Evolutionary conservation across 2,113 vertebrate species (phyloP), one percentile per base, ranked within the genome.

Genomic region (Sinocyclocheilus anophthalmus): DNA sequence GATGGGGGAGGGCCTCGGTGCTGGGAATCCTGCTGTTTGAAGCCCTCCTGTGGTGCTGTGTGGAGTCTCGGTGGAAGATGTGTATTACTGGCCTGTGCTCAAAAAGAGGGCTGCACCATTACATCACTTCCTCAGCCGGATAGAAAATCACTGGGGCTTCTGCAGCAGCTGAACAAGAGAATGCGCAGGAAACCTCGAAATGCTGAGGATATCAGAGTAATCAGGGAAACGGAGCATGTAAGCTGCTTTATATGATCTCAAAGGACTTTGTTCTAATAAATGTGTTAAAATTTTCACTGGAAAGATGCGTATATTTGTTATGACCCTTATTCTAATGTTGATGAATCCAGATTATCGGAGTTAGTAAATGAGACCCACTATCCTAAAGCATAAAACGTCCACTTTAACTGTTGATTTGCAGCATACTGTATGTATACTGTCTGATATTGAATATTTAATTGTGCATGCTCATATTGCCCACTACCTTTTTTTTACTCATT

Each of bases 11-110:
- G 93, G 4, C 88, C 91, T 0, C 93, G 89, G 0, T 96, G 95
- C 57, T 95, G 94, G 94, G 92, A 95, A 89, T 87, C 88, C 2
- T 96, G 95, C 90, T 96, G 95, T 89, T 14, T 94, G 89, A 87
- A 90, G 37, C 94, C 94, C 1, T 90, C 86, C 53, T 96, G 95
- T 84, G 77, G 61, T 0, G 95, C 94, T 0, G 93, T 94, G 61
- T 96, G 95, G 95, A 95, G 93, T 91, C 87, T 94, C 0, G 94
- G 93, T 0, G 94, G 94, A 2, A 92, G 83, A 81, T 96, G 95
- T 3, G 93, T 95, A 33, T 92, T 94, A 6, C 94, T 96, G 48
- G 83, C 86, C 65, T 96, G 95, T 89, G 70, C 86, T 9, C 81
- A 22, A 1, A 45, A n/a, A 0, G 11, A 82, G 0, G 93, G 93